These are phyloP conservation scores for Elaeidobius kamerunicus DNA, from an alignment of 2,888 invertebrate species.

Conservation along the genomic window DNA sequence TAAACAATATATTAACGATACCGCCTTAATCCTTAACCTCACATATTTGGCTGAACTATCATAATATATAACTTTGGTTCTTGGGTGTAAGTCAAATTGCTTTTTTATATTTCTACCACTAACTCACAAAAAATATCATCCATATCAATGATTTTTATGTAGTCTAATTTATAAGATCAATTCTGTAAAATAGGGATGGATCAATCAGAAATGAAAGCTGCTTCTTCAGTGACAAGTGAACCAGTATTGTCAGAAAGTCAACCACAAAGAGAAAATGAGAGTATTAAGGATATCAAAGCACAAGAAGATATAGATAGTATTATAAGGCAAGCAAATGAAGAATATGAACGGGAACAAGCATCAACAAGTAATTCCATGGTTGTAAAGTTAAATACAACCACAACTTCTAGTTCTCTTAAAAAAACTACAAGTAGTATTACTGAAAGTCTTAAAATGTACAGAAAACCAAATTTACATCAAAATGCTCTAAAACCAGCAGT, in stretches of 20 bases:
- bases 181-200: constrained; percentile 13
- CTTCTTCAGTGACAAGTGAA: constrained; percentile 10
- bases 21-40: constrained; percentile 8
- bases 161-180: constrained; percentile 4
- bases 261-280: neutral
- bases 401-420: constrained; percentile 1
- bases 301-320: constrained; percentile 44
- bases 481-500: constrained; percentile 2
- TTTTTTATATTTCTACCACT: neutral
- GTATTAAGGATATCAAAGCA: constrained; percentile 31
- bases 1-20: neutral
- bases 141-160: neutral
- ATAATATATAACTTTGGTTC: constrained; percentile 5
- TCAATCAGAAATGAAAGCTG: constrained; percentile 9
- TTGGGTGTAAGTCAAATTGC: constrained; percentile 4
- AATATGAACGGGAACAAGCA: constrained; percentile 40
- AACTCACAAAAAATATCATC: constrained; percentile 15
- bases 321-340: constrained; percentile 45
- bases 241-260: constrained; percentile 2
- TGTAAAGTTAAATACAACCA: neutral
- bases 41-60: constrained; percentile 5
- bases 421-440: neutral
- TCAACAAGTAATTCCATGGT: neutral
- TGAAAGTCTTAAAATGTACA: constrained; percentile 5
- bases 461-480: constrained; percentile 7